Conservation (phyloP, 2,113 vertebrate species). For the Hepsetus odoe region DNA sequence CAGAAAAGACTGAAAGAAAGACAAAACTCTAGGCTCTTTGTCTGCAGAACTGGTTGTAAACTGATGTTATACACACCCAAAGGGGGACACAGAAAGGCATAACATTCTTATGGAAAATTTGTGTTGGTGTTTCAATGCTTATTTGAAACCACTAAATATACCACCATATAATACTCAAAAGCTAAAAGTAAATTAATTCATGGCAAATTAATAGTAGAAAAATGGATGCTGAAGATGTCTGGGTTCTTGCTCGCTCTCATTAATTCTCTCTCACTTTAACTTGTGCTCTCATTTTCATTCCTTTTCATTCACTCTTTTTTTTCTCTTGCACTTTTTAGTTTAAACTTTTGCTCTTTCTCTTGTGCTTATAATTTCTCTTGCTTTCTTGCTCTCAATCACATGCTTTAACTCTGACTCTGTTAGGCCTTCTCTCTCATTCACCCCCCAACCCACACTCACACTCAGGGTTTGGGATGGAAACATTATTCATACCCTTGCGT, state of each 20-base stretch:
- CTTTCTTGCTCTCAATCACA: too few species aligned
- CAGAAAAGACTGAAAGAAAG: neutral
- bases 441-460: neutral
- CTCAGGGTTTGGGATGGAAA: conserved; percentile 40
- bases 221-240: conserved; percentile 40
- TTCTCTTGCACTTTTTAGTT: too few species aligned
- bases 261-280: neutral
- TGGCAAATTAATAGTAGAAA: neutral
- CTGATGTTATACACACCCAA: conserved; percentile 3
- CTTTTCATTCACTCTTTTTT: too few species aligned
- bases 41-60: neutral
- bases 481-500: conserved; percentile 36
- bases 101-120: conserved; percentile 1
- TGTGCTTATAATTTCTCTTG: too few species aligned
- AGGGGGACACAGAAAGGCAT: neutral
- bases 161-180: neutral
- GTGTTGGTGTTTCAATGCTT: conserved; percentile 23
- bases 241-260: conserved; percentile 8
- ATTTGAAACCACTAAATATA: conserved; percentile 15
- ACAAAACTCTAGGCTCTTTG: neutral
- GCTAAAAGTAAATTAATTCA: conserved; percentile 1
- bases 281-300: too few species aligned
- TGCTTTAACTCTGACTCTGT: too few species aligned
- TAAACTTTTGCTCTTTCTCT: too few species aligned
- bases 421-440: neutral